A percentile compares a stretch with the other conserved stretches of the same genome.
Evolutionary conservation across 1,140 invertebrate species (phyloP).

Genomic region (Zaprionus vittiger): DNA sequence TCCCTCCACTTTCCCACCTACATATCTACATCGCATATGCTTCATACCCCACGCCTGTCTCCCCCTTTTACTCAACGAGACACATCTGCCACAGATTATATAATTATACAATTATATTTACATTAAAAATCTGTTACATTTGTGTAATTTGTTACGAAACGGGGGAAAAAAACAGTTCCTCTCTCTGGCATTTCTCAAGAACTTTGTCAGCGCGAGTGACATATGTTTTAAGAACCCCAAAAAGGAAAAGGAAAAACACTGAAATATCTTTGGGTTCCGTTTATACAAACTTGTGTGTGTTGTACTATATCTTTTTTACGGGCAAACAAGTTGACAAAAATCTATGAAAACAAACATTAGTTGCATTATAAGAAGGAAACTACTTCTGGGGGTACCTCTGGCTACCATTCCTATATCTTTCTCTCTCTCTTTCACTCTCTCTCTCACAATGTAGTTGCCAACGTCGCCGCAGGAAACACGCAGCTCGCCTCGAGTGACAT

Average conservation of each 20-base stretch:
- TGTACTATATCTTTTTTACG: slow-evolving; percentile 32
- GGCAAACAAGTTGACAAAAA: slow-evolving; percentile 73
- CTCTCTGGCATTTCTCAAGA: slow-evolving; percentile 42
- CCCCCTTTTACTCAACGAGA: not conserved
- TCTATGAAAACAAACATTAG: slow-evolving; percentile 70
- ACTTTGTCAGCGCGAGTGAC: slow-evolving; percentile 41
- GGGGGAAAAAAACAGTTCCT: slow-evolving; percentile 31
- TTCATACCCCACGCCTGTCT: slow-evolving; percentile 21
- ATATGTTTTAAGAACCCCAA: slow-evolving; percentile 67
- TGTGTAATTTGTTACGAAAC: slow-evolving; percentile 57
- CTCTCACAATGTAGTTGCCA: slow-evolving; percentile 1
- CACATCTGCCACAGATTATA: slow-evolving; percentile 72
- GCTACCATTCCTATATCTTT: not conserved
- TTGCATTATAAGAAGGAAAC: slow-evolving; percentile 50
- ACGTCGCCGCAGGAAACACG: slow-evolving; percentile 43
- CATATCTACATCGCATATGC: not conserved
- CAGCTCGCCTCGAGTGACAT: slow-evolving; percentile 58
- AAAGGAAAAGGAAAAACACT: not conserved
- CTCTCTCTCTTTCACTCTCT: not conserved
- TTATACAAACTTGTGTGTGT: slow-evolving; percentile 10
- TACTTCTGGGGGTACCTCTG: slow-evolving; percentile 1
- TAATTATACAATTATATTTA: slow-evolving; percentile 82
- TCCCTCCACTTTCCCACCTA: slow-evolving; percentile 22
- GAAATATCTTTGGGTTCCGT: slow-evolving; percentile 18
- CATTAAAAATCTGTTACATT: slow-evolving; percentile 79